Base-by-base conservation (phyloP, 2,113 vertebrate genomes). In the Ardeotis arabs region DNA sequence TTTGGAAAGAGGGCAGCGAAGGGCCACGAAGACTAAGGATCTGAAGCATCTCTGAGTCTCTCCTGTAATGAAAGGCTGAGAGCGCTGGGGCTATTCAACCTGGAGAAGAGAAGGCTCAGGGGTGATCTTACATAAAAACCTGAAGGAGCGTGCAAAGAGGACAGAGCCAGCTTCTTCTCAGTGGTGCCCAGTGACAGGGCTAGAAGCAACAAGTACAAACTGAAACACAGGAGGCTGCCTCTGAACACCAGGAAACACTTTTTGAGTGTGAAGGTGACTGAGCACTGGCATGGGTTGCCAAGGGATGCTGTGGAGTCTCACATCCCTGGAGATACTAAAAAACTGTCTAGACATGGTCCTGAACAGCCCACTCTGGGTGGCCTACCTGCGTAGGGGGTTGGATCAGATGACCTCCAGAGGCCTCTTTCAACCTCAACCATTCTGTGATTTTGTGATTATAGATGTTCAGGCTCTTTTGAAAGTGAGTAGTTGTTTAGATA, bases 221-320 rank as follows among this genome's bases (percentile, higher is more conserved):
- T 44, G 23, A 75, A 79, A 52, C 44, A 73, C 3, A 3, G 5
- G 5, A 35, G 20, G 21, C 13, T 72, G 41, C 52, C 31, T 37
- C 56, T 70, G 73, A 95, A 56, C 49, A 60, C 44, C 37, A 76
- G 49, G 31, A 19, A 85, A 33, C 23, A 27, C 28, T 49, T 68
- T 50, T 47, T 44, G 58, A 41, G 2, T 52, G 18, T 52, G 56
- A 81, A 17, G 3, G 27, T 84, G 31, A 50, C 24, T 0, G 0
- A 73, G 22, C 37, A 37, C 41, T 62, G 76, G 22, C 29, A 53
- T 10, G 45, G 39, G 10, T 21, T 93, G 23, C 20, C 37, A 4
- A 44, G 21, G 25, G 20, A 41, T 6, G 33, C 12, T 33, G 2
- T 37, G 18, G 20, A 83, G 27, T 58, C 35, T 47, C 77, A 35